Percentiles rank a stretch among this genome's conserved stretches.
phyloP scores from a whole-genome alignment of 2,113 vertebrate species.

The Phrynosoma platyrhinos region DNA sequence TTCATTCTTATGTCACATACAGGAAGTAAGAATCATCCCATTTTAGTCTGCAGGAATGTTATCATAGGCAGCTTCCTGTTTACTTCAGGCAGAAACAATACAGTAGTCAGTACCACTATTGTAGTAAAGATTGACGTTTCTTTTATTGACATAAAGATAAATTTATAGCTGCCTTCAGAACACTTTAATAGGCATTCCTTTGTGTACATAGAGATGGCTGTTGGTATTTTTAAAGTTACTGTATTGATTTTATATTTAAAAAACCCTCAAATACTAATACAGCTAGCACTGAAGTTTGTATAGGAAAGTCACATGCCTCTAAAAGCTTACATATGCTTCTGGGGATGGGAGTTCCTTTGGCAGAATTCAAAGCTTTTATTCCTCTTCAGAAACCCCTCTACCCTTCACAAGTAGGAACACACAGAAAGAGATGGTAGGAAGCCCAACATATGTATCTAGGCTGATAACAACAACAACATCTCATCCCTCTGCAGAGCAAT shows the following conservation, averaged over 20 bases:
- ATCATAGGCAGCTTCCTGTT: slow-evolving; percentile 74
- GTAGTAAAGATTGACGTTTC: neutral
- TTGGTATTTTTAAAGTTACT: slow-evolving; percentile 43
- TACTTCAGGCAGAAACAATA: slow-evolving; percentile 50
- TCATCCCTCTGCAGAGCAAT: too few relatives aligned
- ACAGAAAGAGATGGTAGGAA: too few relatives aligned
- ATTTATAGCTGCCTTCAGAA: neutral
- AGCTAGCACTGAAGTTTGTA: slow-evolving; percentile 27
- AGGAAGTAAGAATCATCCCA: slow-evolving; percentile 54
- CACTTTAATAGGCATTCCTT: neutral
- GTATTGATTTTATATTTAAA: slow-evolving; percentile 10
- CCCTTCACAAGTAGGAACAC: neutral
- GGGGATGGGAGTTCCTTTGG: neutral
- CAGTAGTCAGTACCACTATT: neutral
- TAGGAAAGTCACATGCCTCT: neutral
- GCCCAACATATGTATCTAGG: too few relatives aligned
- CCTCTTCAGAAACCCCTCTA: neutral
- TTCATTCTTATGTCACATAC: slow-evolving; percentile 70
- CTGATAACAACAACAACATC: too few relatives aligned
- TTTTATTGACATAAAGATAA: slow-evolving; percentile 14
- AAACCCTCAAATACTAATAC: neutral
- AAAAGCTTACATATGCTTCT: slow-evolving; percentile 2
- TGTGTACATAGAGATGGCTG: neutral
- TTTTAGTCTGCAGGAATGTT: slow-evolving; percentile 50
- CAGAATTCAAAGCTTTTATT: neutral